These are phyloP conservation scores for Bungarus multicinctus DNA, from an alignment of 2,113 vertebrate species.

Conservation along the genomic window DNA sequence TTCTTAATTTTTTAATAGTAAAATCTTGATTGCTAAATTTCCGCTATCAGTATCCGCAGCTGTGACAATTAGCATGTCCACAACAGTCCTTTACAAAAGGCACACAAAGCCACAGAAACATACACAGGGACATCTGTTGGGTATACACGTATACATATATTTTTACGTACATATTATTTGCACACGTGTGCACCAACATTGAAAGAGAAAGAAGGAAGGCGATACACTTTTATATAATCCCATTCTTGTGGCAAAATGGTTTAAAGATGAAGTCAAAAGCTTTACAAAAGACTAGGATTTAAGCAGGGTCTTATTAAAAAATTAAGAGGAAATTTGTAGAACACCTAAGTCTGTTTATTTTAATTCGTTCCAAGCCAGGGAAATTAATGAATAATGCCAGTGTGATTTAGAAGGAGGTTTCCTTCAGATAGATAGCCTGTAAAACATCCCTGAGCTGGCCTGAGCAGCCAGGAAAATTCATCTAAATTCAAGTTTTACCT, in stretches of 20 bases:
- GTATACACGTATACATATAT: too few relatives aligned
- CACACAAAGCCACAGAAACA: background rate
- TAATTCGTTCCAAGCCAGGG: background rate
- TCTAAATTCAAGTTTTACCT: background rate
- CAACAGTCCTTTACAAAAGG: background rate
- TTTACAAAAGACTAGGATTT: background rate
- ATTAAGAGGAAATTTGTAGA: background rate
- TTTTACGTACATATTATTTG: background rate
- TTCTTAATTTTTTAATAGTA: background rate
- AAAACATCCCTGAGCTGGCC: background rate
- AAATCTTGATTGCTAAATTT: background rate
- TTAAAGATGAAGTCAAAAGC: background rate
- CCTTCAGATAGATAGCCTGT: background rate
- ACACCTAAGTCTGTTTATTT: background rate
- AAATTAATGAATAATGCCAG: background rate
- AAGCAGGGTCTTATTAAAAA: background rate
- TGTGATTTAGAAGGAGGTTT: background rate
- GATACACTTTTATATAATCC: background rate
- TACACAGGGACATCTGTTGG: background rate
- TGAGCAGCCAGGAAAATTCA: background rate
- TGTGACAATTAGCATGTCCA: background rate
- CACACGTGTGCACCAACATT: background rate
- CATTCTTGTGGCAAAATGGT: background rate
- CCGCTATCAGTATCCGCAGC: background rate
- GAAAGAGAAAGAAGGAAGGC: background rate